Evolutionary conservation across 23 tunicate genomes (phyloP).

Genomic region (Halocynthia aurantium): DNA sequence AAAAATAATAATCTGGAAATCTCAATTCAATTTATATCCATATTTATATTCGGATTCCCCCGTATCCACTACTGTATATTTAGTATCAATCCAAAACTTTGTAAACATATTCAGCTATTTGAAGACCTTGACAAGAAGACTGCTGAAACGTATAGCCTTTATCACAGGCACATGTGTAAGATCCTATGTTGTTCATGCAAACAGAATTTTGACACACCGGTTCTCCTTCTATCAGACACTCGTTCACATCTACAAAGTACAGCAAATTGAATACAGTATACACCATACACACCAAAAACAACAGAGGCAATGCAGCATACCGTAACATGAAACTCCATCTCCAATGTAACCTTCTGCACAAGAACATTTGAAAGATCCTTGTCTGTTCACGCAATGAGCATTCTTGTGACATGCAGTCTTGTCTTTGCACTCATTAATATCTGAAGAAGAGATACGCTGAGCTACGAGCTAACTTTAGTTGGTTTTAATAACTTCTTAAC

Average conservation of each 20-base stretch:
- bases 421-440: slow-evolving; percentile 23
- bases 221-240: slow-evolving; percentile 9
- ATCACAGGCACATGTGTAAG: slow-evolving; percentile 30
- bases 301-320: slow-evolving; percentile 1
- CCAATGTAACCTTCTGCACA: slow-evolving; percentile 32
- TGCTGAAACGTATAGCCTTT: slow-evolving; percentile 21
- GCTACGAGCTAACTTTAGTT: not conserved
- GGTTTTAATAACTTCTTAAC: too few species aligned
- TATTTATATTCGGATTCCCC: too few species aligned
- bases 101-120: too few species aligned
- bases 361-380: slow-evolving; percentile 24
- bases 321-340: slow-evolving; percentile 27
- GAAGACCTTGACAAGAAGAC: not conserved
- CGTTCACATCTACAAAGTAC: slow-evolving; percentile 25
- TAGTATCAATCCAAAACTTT: too few species aligned
- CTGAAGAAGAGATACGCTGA: slow-evolving; percentile 3
- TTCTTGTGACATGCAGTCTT: slow-evolving; percentile 23
- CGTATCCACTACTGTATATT: too few species aligned
- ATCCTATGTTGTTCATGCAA: slow-evolving; percentile 36
- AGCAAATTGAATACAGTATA: not conserved
- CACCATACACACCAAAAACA: not conserved
- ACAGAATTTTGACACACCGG: slow-evolving; percentile 14
- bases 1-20: too few species aligned
- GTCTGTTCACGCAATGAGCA: slow-evolving; percentile 24
- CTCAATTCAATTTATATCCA: too few species aligned